A percentile compares a stretch with the other conserved stretches of the same genome.
These are phyloP conservation scores for Drosophila repleta DNA, from an alignment of 1,140 invertebrate genomes.

Conservation along the genomic window DNA sequence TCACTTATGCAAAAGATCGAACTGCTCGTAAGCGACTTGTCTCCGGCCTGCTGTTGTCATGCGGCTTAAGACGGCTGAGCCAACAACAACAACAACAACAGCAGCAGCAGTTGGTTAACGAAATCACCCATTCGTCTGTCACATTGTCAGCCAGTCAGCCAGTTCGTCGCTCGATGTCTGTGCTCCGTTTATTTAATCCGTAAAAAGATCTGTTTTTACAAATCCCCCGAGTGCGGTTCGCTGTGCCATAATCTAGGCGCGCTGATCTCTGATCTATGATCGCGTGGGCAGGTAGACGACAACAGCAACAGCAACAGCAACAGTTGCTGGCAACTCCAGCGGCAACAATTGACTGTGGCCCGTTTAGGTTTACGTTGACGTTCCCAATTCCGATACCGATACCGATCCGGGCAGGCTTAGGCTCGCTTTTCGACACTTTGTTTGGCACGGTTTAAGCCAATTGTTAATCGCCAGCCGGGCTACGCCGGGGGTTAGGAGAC, in stretches of 20 bases:
- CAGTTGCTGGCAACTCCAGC: not conserved
- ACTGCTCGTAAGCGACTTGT: not conserved
- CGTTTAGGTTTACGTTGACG: constrained; percentile 1
- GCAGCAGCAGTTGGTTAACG: too few relatives aligned
- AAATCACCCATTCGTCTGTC: not conserved
- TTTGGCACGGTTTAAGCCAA: constrained; percentile 80
- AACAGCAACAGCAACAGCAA: not conserved
- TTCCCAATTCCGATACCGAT: constrained; percentile 37
- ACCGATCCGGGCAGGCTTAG: constrained; percentile 59
- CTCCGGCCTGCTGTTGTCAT: constrained; percentile 33
- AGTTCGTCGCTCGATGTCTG: constrained; percentile 4
- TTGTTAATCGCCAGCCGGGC: constrained; percentile 56
- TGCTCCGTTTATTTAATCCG: constrained; percentile 71
- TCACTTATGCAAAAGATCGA: constrained; percentile 1
- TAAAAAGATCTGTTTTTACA: constrained; percentile 78
- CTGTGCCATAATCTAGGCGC: constrained; percentile 70
- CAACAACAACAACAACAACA: constrained; percentile 1
- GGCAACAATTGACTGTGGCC: constrained; percentile 25
- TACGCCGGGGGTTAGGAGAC: not conserved
- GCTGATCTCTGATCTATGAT: constrained; percentile 69
- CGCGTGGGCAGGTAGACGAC: constrained; percentile 74
- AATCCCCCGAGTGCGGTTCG: constrained; percentile 53
- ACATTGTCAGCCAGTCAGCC: constrained; percentile 3
- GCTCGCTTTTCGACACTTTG: constrained; percentile 79
- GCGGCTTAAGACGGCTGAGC: constrained; percentile 17